A percentile compares a stretch with the other conserved stretches of the same genome.
These are phyloP conservation scores for Drosophila longiperda DNA, from an alignment of 2,888 invertebrate species.

Conservation along the genomic window DNA sequence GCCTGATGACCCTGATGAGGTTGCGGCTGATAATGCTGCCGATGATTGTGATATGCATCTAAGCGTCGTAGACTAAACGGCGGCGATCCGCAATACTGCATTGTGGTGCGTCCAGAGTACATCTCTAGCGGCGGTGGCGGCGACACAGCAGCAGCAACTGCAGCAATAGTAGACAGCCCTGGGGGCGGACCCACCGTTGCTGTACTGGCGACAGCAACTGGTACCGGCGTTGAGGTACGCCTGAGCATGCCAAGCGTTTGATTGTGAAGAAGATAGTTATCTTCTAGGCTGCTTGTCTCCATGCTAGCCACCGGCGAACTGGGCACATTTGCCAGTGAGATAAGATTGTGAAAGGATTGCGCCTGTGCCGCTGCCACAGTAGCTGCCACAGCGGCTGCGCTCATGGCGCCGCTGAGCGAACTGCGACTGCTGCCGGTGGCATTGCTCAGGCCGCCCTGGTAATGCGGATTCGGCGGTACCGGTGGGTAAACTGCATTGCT, in stretches of 20 bases:
- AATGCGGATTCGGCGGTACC: slow-evolving; percentile 59
- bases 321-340: slow-evolving; percentile 58
- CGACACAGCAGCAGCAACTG: slow-evolving; percentile 69
- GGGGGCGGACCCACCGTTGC: slow-evolving; percentile 45
- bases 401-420: slow-evolving; percentile 67
- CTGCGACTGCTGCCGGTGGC: slow-evolving; percentile 72
- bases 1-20: slow-evolving; percentile 76
- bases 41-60: slow-evolving; percentile 68
- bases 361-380: slow-evolving; percentile 68
- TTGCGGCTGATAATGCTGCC: slow-evolving; percentile 72
- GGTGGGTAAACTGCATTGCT: slow-evolving; percentile 44
- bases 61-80: slow-evolving; percentile 72
- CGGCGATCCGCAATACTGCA: slow-evolving; percentile 83
- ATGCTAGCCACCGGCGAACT: slow-evolving; percentile 44
- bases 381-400: slow-evolving; percentile 70
- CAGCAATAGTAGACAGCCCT: slow-evolving; percentile 54
- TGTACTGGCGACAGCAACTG: slow-evolving; percentile 40
- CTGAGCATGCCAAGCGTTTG: slow-evolving; percentile 43
- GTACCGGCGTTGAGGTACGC: slow-evolving; percentile 41
- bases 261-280: slow-evolving; percentile 48
- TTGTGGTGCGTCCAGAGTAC: slow-evolving; percentile 79
- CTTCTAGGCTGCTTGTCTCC: slow-evolving; percentile 27
- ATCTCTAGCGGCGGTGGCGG: slow-evolving; percentile 77
- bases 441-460: slow-evolving; percentile 59
- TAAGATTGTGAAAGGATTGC: slow-evolving; percentile 63